A percentile compares a stretch with the other conserved stretches of the same genome.
Evolutionary conservation across 2,113 vertebrate species (phyloP).

Genomic region (Corythaeola cristata): DNA sequence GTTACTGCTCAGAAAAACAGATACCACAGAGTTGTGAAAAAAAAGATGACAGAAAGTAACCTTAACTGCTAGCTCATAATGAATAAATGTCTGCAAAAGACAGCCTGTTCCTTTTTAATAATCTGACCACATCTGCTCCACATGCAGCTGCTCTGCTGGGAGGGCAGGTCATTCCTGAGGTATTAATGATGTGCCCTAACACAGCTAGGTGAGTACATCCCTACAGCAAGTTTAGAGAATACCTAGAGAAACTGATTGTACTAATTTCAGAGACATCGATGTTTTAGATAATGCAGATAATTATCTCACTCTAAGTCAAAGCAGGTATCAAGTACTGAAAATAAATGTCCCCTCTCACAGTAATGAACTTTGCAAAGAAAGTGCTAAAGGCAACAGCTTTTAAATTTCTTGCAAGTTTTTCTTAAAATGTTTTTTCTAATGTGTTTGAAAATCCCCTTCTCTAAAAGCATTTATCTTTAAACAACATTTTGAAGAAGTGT

Average conservation of each 20-base stretch:
- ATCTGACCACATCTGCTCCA: conserved; percentile 6
- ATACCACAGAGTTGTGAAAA: not conserved
- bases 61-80: not conserved
- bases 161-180: not conserved
- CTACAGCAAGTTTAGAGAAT: not conserved
- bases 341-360: not conserved
- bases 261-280: not conserved
- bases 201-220: not conserved
- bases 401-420: not conserved
- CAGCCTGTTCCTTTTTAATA: not conserved
- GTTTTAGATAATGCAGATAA: conserved; percentile 4
- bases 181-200: not conserved
- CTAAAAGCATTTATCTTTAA: not conserved
- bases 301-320: not conserved
- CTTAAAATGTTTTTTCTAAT: not conserved
- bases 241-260: not conserved
- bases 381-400: not conserved
- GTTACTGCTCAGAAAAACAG: not conserved
- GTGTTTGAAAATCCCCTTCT: not conserved
- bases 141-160: not conserved
- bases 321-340: not conserved
- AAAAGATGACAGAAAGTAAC: not conserved
- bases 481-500: not conserved
- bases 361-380: not conserved
- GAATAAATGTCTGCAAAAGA: not conserved